Conservation (phyloP, 2,888 invertebrate species). For the Habroteleia sp. region DNA sequence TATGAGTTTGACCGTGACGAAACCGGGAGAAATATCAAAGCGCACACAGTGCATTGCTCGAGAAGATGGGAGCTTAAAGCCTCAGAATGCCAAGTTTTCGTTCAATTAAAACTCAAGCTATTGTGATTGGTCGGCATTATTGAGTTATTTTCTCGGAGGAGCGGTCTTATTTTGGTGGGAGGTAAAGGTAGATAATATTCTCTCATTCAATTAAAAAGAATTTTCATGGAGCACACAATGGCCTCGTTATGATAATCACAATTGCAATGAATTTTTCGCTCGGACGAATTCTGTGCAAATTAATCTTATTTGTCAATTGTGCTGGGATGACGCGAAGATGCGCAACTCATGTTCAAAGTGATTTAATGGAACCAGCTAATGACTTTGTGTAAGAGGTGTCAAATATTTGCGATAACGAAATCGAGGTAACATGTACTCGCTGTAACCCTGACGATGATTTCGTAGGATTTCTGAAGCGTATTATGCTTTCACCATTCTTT, state of each 20-base stretch:
- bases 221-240: slow-evolving; percentile 28
- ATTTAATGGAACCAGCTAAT: not conserved
- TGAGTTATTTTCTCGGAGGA: slow-evolving; percentile 3
- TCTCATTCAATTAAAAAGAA: slow-evolving; percentile 24
- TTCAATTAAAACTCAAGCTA: slow-evolving; percentile 2
- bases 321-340: too few species aligned
- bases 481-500: too few species aligned
- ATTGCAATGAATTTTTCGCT: slow-evolving; percentile 7
- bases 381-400: slow-evolving; percentile 3
- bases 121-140: slow-evolving; percentile 2
- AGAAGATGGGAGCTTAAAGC: slow-evolving; percentile 27
- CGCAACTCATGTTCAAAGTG: too few species aligned
- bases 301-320: too few species aligned
- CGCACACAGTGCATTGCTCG: slow-evolving; percentile 1
- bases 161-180: not conserved
- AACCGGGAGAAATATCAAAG: slow-evolving; percentile 12
- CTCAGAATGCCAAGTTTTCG: not conserved
- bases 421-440: too few species aligned
- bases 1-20: slow-evolving; percentile 24
- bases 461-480: too few species aligned
- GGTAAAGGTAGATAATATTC: slow-evolving; percentile 4
- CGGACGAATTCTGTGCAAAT: slow-evolving; percentile 4
- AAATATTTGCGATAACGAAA: slow-evolving; percentile 8
- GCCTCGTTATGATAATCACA: slow-evolving; percentile 46
- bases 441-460: too few species aligned